A percentile compares a stretch with the other conserved stretches of the same genome.
Conservation (phyloP, 1,140 invertebrate genomes). For the Pseudobourletiella spinata region DNA sequence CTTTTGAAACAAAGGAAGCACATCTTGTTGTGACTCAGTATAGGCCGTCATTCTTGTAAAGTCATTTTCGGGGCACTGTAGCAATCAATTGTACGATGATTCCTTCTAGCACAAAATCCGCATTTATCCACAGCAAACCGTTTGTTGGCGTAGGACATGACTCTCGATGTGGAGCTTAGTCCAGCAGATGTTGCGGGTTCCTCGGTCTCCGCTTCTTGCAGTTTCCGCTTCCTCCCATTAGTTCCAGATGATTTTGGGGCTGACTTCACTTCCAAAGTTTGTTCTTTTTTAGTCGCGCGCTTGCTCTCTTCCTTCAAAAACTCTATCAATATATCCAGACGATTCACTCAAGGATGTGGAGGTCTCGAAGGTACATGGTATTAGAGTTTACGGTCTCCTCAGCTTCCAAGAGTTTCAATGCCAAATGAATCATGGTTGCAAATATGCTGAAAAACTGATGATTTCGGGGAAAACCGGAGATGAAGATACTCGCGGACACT, state of each 20-base stretch:
- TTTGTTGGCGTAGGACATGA: not conserved
- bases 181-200: not conserved
- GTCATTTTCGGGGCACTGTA: constrained; percentile 2
- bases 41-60: not conserved
- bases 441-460: too few relatives aligned
- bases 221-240: not conserved
- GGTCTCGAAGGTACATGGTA: too few relatives aligned
- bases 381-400: too few relatives aligned
- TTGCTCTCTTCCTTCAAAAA: not conserved
- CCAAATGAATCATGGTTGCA: too few relatives aligned
- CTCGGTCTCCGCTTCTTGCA: not conserved
- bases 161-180: not conserved
- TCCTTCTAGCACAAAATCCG: constrained; percentile 19
- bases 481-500: too few relatives aligned
- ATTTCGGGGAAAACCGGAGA: too few relatives aligned
- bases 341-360: too few relatives aligned
- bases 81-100: constrained; percentile 4
- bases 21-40: not conserved
- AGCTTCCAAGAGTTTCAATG: too few relatives aligned
- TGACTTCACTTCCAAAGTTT: not conserved
- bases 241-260: not conserved
- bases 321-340: not conserved
- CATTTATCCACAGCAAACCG: not conserved
- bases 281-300: not conserved
- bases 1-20: constrained; percentile 3